Conservation (phyloP, 2,888 invertebrate species). For the Pocota personata region DNA sequence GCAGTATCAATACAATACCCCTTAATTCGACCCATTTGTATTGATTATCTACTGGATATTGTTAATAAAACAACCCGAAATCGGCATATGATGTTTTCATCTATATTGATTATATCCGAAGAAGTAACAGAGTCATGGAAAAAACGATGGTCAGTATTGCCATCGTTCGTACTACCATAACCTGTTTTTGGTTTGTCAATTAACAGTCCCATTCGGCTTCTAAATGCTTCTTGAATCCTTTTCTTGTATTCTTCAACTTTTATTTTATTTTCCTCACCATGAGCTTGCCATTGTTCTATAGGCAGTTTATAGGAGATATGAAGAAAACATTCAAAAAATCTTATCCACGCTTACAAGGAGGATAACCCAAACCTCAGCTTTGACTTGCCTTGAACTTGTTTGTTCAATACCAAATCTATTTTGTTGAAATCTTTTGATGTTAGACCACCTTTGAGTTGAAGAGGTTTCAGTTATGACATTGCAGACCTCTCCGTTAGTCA, state of each 20-base stretch:
- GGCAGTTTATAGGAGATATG: neutral
- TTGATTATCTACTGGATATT: too few species aligned
- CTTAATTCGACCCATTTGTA: too few species aligned
- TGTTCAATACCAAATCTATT: neutral
- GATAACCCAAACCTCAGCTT: constrained; percentile 5
- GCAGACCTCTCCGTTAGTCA: too few species aligned
- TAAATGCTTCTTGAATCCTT: neutral
- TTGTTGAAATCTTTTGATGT: too few species aligned
- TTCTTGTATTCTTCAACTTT: neutral
- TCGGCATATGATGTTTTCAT: too few species aligned
- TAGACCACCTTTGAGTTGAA: too few species aligned
- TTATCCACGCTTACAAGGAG: neutral
- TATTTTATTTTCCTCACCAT: neutral
- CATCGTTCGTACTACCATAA: too few species aligned
- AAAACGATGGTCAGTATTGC: too few species aligned
- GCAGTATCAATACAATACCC: too few species aligned
- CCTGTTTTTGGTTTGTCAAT: neutral
- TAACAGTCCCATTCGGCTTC: neutral
- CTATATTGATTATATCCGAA: too few species aligned
- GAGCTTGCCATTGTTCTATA: neutral
- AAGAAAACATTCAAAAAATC: constrained; percentile 3
- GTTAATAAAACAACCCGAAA: too few species aligned
- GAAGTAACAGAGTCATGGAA: too few species aligned
- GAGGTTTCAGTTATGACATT: neutral
- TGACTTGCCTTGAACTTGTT: neutral